Base-by-base conservation (phyloP, 2,888 invertebrate genomes). In the Tipula helvola region DNA sequence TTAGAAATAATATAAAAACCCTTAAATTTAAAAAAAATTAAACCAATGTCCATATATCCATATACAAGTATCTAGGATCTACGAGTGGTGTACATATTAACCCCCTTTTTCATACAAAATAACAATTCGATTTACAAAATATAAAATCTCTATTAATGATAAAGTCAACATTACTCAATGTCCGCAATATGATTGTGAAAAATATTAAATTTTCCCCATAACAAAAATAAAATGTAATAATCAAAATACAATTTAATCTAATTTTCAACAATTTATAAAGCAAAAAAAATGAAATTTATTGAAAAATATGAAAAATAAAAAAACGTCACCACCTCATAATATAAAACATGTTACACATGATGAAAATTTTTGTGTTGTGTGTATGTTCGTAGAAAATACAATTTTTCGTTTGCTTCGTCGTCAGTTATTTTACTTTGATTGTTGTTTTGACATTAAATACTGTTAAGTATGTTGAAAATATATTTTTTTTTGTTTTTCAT, bases 151-250 rank as follows among this genome's bases (percentile, higher is more conserved):
- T 71, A 71, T 71, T 71, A 71, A 71, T 84, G 84, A 84, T 41
- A 36, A 84, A 84, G 84, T 84, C 84, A 84, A 84, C 84, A 84
- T 84, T 84, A 84, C 39, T 84, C 84, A 84, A 84, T 84, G 84
- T 84, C 84, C 84, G 71, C 71, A 71, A 71, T 71, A 71, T 71
- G 71, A 71, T 71, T 71, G 71, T 71, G 71, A 71, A 71, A 71
- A 71, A 71, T 71, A 71, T 71, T 71, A 71, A 71, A 71, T 71
- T 71, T 71, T 71, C 28, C 71, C 28, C 71, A 71, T 28, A 71
- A 71, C 71, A 71, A 71, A 18, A 71, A 71, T 8, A 28, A 28
- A 18, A 71, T 13, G 28, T 71, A 28, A 71, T 71, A 28, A 71
- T 71, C 71, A 71, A 71, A 71, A 71, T 71, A 71, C 71, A 71